Percentiles rank a stretch among this genome's conserved stretches.
Evolutionary conservation across 1,140 invertebrate genomes (phyloP).

Genomic region (Campoletis sonorensis): DNA sequence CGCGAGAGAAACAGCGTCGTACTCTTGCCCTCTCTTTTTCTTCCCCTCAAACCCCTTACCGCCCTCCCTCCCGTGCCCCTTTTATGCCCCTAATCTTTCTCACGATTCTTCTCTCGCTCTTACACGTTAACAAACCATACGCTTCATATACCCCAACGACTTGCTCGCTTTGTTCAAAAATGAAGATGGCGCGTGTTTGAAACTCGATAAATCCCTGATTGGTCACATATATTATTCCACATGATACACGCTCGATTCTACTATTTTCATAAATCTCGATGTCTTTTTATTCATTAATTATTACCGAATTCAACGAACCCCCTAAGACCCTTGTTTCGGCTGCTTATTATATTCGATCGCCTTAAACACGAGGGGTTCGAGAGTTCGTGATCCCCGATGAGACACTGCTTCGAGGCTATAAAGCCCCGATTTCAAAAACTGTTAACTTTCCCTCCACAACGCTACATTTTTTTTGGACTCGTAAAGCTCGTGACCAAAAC

Average conservation of each 20-base stretch:
- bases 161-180: constrained; percentile 82
- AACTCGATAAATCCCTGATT: constrained; percentile 79
- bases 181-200: constrained; percentile 88
- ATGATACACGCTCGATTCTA: constrained; percentile 28
- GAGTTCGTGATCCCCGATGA: constrained; percentile 70
- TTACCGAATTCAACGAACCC: constrained; percentile 37
- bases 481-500: too few species aligned
- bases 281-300: constrained; percentile 27
- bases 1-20: constrained; percentile 61
- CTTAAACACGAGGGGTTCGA: constrained; percentile 78
- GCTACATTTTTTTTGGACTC: not conserved
- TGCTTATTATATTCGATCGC: constrained; percentile 64
- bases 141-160: constrained; percentile 58
- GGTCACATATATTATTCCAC: constrained; percentile 69
- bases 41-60: not conserved
- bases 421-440: constrained; percentile 65
- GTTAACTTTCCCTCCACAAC: constrained; percentile 47
- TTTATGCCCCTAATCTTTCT: not conserved
- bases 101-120: constrained; percentile 45
- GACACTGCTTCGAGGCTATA: constrained; percentile 74
- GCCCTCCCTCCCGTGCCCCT: too few species aligned
- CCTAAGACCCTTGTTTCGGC: constrained; percentile 39
- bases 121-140: constrained; percentile 61
- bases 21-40: constrained; percentile 1
- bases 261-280: constrained; percentile 45